Base-by-base conservation (phyloP, 2,113 vertebrate genomes). In the Stictonetta naevosa region DNA sequence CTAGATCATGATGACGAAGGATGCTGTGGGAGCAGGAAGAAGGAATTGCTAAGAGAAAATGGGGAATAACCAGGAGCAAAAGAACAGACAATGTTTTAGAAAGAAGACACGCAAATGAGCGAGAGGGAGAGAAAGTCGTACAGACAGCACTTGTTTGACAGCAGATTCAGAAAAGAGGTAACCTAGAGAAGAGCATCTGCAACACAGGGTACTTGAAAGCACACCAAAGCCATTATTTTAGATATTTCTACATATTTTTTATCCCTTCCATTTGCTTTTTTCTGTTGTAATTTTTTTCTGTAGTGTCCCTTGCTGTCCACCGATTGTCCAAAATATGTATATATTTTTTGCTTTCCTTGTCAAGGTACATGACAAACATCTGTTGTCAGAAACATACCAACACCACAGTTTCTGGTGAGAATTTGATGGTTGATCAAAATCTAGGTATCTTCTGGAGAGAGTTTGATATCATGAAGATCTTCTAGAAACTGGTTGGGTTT, bases 361-460 rank as follows among this genome's bases (percentile, higher is more conserved):
- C 26, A 77, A 78, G n/a, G 55, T 28, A 36, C 6, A 6, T 73
- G 28, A n/a, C 12, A 81, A 77, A 22, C 4, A 36, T 3, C 60
- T 74, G 5, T 60, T 71, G 23, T 59, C 83, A 92, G 64, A 91
- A 84, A 75, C 25, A 52, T 4, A 25, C 18, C 36, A 74, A 10
- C 46, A 76, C 33, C 21, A 8, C 23, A 33, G 11, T 46, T 86
- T 71, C 56, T 73, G 5, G 3, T 75, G 60, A 84, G 17, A 75
- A 68, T 63, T 72, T 79, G 13, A 38, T 55, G n/a, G 59, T 88
- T 16, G 68, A 36, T 92, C 86, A 52, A 88, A 92, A 59, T 34
- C 16, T 31, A 11, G 19, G 38, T 71, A 26, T 66, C 91, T 92
- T 78, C 44, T 53, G 23, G 25, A 89, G 3, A 42, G 21, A 0